Evolutionary conservation across 2,888 invertebrate species (phyloP), one percentile per base, ranked within the genome.

Genomic region (Archips crataeganus): DNA sequence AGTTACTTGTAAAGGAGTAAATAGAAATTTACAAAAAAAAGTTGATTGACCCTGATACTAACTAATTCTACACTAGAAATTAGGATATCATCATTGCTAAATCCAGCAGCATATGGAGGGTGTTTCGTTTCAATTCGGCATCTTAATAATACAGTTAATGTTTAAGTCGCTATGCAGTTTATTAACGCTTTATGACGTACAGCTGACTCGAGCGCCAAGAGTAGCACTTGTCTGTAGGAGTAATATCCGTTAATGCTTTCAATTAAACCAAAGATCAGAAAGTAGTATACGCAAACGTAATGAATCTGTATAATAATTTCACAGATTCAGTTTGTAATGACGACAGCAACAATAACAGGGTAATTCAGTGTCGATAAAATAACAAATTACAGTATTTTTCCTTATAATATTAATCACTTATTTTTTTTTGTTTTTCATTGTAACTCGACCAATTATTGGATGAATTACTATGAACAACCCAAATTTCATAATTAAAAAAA

Each of bases 91-190:
- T 32, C 32, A 32, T 32, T 3, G 57, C 32, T 32, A 34, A 59
- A 34, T 34, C 59, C 13, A 59, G 32, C 34, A 32, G 11, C 34
- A 59, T 6, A 59, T 59, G 5, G 34, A 34, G 11, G 59, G 1
- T 10, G 59, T 34, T 34, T 34, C 32, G 5, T 34, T 59, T 59
- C n/a, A 60, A 60, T 60, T n/a, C 23, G 9, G 36, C 8, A 3
- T 60, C 8, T 4, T 3, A 9, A 64, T 49, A 49, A 64, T 49
- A 45, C 63, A 23, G 45, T 39, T n/a, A 36, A 49, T 39, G 68
- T 69, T 61, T 69, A 61, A 23, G 45, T 42, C 67, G 42, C 57
- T 67, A 67, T 70, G 32, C 62, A 62, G 70, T 51, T 62, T 51
- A 70, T 70, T 70, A 51, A 62, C 11, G n/a, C 54, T 54, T 62